Evolutionary conservation across 1,140 invertebrate species (phyloP).

Genomic region (Battus philenor): DNA sequence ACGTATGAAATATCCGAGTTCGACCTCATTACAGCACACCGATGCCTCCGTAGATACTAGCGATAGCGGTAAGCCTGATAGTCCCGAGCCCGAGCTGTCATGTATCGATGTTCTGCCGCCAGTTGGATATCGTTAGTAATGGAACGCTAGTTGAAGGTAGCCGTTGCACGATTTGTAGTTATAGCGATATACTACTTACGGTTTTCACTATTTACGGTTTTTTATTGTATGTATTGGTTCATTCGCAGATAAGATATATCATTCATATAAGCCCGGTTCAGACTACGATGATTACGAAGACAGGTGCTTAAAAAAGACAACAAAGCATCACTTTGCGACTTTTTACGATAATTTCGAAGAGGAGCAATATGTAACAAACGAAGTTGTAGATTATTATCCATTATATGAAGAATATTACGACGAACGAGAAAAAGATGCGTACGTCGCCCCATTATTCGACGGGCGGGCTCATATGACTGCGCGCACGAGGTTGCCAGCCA

Average conservation of each 20-base stretch:
- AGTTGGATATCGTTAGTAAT: constrained; percentile 60
- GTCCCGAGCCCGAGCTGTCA: constrained; percentile 51
- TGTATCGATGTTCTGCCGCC: constrained; percentile 62
- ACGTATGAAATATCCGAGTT: constrained; percentile 31
- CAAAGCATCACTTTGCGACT: constrained; percentile 21
- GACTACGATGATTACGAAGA: constrained; percentile 28
- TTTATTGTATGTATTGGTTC: constrained; percentile 32
- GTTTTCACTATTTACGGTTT: constrained; percentile 19
- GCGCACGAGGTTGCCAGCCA: constrained; percentile 49
- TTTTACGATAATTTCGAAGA: constrained; percentile 39
- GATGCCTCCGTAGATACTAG: constrained; percentile 63
- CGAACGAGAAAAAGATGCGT: constrained; percentile 42
- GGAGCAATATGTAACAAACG: constrained; percentile 43
- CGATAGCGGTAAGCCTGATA: constrained; percentile 64
- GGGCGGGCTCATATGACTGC: constrained; percentile 50
- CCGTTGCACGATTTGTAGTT: constrained; percentile 33
- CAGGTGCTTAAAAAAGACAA: constrained; percentile 32
- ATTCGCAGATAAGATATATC: constrained; percentile 55
- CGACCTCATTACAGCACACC: constrained; percentile 38
- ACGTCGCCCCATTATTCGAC: constrained; percentile 57
- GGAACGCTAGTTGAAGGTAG: constrained; percentile 29
- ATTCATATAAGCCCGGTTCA: constrained; percentile 27
- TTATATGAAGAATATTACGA: constrained; percentile 55
- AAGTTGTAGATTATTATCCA: constrained; percentile 52
- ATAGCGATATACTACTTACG: neutral